Evolutionary conservation across 2,888 invertebrate species (phyloP), one percentile per base, ranked within the genome.

Genomic region (Oscheius sp.): DNA sequence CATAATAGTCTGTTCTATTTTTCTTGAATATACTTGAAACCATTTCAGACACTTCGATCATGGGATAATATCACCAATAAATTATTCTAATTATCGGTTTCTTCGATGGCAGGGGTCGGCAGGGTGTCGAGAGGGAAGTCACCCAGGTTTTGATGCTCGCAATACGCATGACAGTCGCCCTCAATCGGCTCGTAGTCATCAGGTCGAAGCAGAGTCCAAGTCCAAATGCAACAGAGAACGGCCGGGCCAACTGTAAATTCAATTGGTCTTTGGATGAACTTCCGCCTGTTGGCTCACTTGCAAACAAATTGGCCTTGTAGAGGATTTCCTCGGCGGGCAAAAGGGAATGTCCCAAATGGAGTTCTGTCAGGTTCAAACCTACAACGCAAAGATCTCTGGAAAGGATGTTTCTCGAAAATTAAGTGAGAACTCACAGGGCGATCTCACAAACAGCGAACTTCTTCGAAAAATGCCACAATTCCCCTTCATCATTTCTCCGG

Each of bases 281-380:
- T 9, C 9, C 35, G n/a, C n/a, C n/a, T n/a, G n/a, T n/a, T 35
- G 5, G 43, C 61, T 21, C 21, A 61, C 61, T 61, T 3, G 41
- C 16, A 21, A 41, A 61, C 12, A 61, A 43, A 18, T 61, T 61
- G 61, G 41, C n/a, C 21, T 61, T 61, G 41, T 61, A 61, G 21
- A 61, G 61, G 23, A 45, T n/a, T 18, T 18, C 13, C 45, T 61
- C 61, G 21, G 41, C 9, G 9, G n/a, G 21, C 1, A 18, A 41
- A 1, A 61, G 18, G 6, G 35, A 21, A 45, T 61, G 61, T 12
- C 61, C 61, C n/a, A 43, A 7, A 6, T 61, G 45, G 18, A 43
- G 18, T n/a, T 41, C 61, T 6, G 41, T 12, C 6, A 61, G 6
- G 23, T 61, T 61, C 1, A 61, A 23, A 6, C 2, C 43, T 16